A percentile compares a stretch with the other conserved stretches of the same genome.
Conservation (phyloP, 2,113 vertebrate genomes). For the Mirounga angustirostris region DNA sequence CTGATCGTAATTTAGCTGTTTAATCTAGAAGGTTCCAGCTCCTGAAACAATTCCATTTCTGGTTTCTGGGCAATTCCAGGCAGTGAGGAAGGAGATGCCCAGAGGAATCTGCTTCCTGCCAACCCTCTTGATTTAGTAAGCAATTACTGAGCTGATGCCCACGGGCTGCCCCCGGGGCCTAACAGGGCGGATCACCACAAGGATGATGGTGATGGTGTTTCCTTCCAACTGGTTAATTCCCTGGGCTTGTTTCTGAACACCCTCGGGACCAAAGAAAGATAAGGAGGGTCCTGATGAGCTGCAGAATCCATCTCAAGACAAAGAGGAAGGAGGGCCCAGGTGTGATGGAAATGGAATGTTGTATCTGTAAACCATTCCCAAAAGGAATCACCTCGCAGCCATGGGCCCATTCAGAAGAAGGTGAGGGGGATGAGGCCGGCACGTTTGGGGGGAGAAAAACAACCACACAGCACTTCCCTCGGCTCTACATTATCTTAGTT, state of each 20-base stretch:
- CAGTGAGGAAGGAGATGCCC: not conserved
- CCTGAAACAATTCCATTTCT: not conserved
- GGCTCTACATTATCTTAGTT: not conserved
- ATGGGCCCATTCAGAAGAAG: not conserved
- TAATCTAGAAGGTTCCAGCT: not conserved
- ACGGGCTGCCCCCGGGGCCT: not conserved
- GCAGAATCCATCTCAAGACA: not conserved
- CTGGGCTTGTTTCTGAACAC: not conserved
- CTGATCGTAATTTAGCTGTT: not conserved
- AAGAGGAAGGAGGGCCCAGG: not conserved
- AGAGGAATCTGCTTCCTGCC: not conserved
- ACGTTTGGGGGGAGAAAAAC: not conserved
- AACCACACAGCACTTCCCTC: too few relatives aligned
- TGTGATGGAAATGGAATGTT: not conserved
- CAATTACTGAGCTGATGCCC: not conserved
- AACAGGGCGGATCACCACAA: not conserved
- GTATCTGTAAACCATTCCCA: not conserved
- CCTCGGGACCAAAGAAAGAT: not conserved
- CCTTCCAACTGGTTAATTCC: not conserved
- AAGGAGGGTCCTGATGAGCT: not conserved
- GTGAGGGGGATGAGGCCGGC: not conserved
- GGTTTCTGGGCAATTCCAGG: not conserved
- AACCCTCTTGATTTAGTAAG: not conserved
- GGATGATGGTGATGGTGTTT: accelerated
- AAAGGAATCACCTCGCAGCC: not conserved